Percentiles rank a stretch among this genome's conserved stretches.
Evolutionary conservation across 1,140 invertebrate genomes (phyloP).

Genomic region (Ceratoteleas bidentatus): DNA sequence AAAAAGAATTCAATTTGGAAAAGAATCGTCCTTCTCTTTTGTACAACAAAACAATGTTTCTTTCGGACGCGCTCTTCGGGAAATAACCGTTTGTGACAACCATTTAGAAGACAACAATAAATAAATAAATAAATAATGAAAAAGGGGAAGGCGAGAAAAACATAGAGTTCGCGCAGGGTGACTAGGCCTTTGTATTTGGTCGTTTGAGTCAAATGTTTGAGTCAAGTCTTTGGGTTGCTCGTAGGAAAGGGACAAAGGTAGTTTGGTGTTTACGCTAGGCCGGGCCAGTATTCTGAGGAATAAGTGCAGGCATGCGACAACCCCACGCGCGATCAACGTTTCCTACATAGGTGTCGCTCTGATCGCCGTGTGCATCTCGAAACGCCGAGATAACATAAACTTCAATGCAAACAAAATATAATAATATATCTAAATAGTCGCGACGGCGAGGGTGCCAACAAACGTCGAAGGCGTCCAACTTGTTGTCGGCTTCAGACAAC

Average conservation of each 20-base stretch:
- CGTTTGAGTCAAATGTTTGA: slow-evolving; percentile 65
- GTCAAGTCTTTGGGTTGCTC: slow-evolving; percentile 71
- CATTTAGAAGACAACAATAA: no score
- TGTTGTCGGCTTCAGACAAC: slow-evolving; percentile 38
- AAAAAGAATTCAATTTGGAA: neutral
- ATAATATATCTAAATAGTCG: slow-evolving; percentile 53
- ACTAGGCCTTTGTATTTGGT: slow-evolving; percentile 78
- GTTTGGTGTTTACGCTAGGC: slow-evolving; percentile 80
- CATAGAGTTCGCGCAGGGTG: slow-evolving; percentile 59
- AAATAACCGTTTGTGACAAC: no score
- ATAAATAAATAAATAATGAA: slow-evolving; percentile 1
- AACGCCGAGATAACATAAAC: slow-evolving; percentile 41
- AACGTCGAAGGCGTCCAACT: slow-evolving; percentile 23
- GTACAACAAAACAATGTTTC: neutral
- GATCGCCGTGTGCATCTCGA: slow-evolving; percentile 32
- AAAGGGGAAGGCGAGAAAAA: neutral
- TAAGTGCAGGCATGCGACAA: slow-evolving; percentile 79
- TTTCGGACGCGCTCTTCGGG: neutral
- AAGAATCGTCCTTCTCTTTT: neutral
- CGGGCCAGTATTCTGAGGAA: slow-evolving; percentile 73
- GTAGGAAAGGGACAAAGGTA: slow-evolving; percentile 67
- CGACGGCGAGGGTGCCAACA: slow-evolving; percentile 36
- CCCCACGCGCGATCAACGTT: slow-evolving; percentile 71
- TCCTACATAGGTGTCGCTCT: slow-evolving; percentile 27
- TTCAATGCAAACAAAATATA: slow-evolving; percentile 63